Conservation (phyloP, 2,888 invertebrate species). For the Cataglyphis altisquamis region DNA sequence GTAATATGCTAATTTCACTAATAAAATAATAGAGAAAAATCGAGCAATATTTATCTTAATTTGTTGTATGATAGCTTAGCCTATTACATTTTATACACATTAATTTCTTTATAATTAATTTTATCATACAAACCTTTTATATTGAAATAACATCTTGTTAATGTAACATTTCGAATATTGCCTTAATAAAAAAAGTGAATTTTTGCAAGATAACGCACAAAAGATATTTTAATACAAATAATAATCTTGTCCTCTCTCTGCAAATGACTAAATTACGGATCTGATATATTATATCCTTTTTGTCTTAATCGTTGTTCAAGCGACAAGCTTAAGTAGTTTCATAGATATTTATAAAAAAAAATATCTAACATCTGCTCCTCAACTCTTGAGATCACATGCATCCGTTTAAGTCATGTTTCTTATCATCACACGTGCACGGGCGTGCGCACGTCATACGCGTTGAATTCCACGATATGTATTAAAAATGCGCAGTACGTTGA, state of each 20-base stretch:
- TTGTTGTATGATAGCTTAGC: slow-evolving; percentile 9
- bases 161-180: slow-evolving; percentile 1
- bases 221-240: slow-evolving; percentile 10
- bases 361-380: slow-evolving; percentile 31
- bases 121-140: slow-evolving; percentile 33
- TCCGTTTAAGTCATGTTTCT: slow-evolving; percentile 59
- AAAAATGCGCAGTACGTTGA: slow-evolving; percentile 43
- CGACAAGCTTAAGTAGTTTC: slow-evolving; percentile 59
- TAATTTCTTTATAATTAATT: slow-evolving; percentile 41
- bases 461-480: slow-evolving; percentile 46
- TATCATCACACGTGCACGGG: background rate
- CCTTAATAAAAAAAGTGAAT: slow-evolving; percentile 22
- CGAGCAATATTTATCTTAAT: slow-evolving; percentile 11
- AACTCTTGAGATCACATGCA: slow-evolving; percentile 77
- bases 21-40: slow-evolving; percentile 15
- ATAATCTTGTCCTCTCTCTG: background rate
- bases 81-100: slow-evolving; percentile 40
- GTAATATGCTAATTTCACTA: slow-evolving; percentile 28
- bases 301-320: slow-evolving; percentile 58
- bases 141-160: slow-evolving; percentile 28
- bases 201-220: background rate
- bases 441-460: slow-evolving; percentile 32
- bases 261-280: background rate
- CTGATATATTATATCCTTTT: background rate
- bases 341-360: slow-evolving; percentile 31